Base-by-base conservation (phyloP, 1,140 invertebrate species). In the Spodoptera frugiperda region DNA sequence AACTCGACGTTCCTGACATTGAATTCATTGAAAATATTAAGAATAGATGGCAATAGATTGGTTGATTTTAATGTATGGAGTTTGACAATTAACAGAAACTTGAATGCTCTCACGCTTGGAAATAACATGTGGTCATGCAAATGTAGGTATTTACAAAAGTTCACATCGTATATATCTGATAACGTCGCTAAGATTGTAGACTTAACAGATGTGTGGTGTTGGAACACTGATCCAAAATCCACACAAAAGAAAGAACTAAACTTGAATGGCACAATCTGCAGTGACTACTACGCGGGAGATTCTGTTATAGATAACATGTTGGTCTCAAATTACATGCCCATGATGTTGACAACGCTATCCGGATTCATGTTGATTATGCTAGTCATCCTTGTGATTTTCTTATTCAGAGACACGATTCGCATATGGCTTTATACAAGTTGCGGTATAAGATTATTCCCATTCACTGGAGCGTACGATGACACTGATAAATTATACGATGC, bases 401-500 rank as follows among this genome's bases (percentile, higher is more conserved):
- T 98, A 83, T 98, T 98, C 88, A 95, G 97, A 71, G 97, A 98
- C 79, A 96, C 97, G 8, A 95, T 98, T 74, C 95, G 97, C 54
- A 96, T 98, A 77, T 98, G 98, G 97, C 95, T 98, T 8, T 98
- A 98, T 88, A 96, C 97, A 17, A 96, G 96, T 78, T 98, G 98
- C 91, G 98, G 98, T 17, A 95, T 98, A 6, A 95, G 97, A 57
- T 95, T 98, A 74, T 97, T 97, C 81, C 96, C 94, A 94, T 92
- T 96, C 95, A 88, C 93, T 91, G 86, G 94, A 89, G 84, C 94
- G 82, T 96, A 95, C 87, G 96, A 97, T 85, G 97, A 97, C 84
- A 95, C 96, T 81, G 97, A 98, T 86, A 98, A 98, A 88, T 95
- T 98, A 39, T 99, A 98, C 94, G 98, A 99, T 91, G 98, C 97